Evolutionary conservation across 2,797 vertebrate genomes (phyloP), one percentile per base, ranked within the genome.

Genomic region (Muraenolepis orangiensis): DNA sequence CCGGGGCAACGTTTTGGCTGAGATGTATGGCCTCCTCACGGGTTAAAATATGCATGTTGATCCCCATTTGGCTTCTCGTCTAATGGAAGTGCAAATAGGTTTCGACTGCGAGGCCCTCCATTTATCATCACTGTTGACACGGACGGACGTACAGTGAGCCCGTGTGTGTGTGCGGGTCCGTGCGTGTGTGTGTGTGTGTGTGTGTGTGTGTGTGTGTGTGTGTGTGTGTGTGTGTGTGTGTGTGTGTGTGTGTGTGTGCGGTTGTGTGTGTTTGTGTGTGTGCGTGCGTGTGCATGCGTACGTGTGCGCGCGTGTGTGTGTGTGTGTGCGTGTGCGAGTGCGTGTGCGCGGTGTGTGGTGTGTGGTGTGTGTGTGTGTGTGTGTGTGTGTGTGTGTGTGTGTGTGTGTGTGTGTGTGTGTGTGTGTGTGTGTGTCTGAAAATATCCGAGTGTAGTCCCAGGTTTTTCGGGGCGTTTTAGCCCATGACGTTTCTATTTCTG

Each of bases 61-160:
- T 95, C 95, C 93, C 95, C 94, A 94, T 95, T 95, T 94, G 95
- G 93, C 87, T 94, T 92, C 87, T 87, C 92, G 92, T 93, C 82
- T 96, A 96, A 95, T 95, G 92, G 95, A 94, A 94, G 94, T 94
- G 94, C 94, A 96, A 95, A 95, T 95, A 95, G 95, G 94, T 95
- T 95, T 95, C 93, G 92, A 95, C 94, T 95, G 93, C 89, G 87
- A 91, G 93, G 92, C 85, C 92, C 87, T 93, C 92, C 92, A 95
- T 96, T 95, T 90, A 95, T 95, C 95, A 96, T 92, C 88, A 81
- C 61, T 80, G 83, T 83, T 93, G 94, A 94, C 94, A 94, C 90
- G 83, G 83, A 91, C 90, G 84, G 86, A 89, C 88, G 85, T 88
- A 87, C 86, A 88, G 88, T 79, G 81, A 78, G 76, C 51, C 75